Base-by-base conservation (phyloP, 2,113 vertebrate genomes). In the Phylloscopus whistleri region DNA sequence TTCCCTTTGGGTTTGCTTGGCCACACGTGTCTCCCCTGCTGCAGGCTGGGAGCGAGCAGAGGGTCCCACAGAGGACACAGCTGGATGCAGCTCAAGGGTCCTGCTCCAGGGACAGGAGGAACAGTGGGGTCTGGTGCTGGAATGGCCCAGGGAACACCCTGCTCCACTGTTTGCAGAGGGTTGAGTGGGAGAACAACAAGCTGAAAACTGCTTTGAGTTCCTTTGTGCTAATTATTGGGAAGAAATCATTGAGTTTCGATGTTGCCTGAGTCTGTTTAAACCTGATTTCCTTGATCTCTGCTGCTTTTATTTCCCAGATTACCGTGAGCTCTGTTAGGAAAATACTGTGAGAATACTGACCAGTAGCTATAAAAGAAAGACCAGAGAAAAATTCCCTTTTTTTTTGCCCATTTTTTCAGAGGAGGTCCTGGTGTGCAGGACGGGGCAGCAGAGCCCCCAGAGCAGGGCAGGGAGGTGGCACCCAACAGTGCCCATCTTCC, bases 111-210 rank as follows among this genome's bases (percentile, higher is more conserved):
- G 60, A 21, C 72, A 35, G 87, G 70, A 67, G 60, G 18, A 51
- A 11, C 30, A 48, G n/a, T 7, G 7, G 52, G 23, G 22, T 24
- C 10, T 35, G 72, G 10, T 53, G 55, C 41, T 6, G 10, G 63
- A 46, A 52, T 20, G 69, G 52, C 77, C 39, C 46, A 18, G 28
- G 51, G 80, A 31, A 4, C 70, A 7, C 37, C 48, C 26, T 82
- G 55, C n/a, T 53, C 0, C 14, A 18, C 56, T 44, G 31, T 31
- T 49, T 49, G 60, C 0, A 0, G 15, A 33, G 12, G 9, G 10
- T 15, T 31, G 9, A 31, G 16, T 26, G 16, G 16, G 12, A 49
- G 28, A 77, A 27, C 23, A 58, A 31, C 30, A 31, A 55, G 7
- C 53, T 55, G 18, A 55, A 31, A 33, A 20, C 53, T 31, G 30